phyloP scores from a whole-genome alignment of 1,140 invertebrate species.

The Platyscapa corneri region DNA sequence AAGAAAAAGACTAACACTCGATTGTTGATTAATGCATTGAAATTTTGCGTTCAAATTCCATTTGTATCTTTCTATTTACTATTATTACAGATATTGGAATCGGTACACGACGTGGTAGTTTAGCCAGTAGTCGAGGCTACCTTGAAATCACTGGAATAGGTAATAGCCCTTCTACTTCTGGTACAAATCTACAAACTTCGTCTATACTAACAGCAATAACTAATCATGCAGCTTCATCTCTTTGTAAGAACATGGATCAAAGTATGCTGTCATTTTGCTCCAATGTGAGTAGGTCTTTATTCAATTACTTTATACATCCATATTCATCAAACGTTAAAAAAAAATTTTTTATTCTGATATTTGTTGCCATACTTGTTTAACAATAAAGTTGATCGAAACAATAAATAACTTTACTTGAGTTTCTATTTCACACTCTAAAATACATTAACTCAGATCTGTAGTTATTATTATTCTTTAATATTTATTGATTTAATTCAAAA shows the following conservation, averaged over 20 bases:
- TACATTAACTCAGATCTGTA: no score
- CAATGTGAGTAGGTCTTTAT: constrained; percentile 60
- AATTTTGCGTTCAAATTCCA: not conserved
- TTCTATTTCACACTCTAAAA: no score
- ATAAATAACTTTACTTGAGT: no score
- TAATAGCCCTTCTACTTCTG: constrained; percentile 44
- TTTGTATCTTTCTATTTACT: not conserved
- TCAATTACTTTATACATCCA: not conserved
- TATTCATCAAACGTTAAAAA: no score
- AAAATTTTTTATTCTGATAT: no score
- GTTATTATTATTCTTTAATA: no score
- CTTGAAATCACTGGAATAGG: constrained; percentile 58
- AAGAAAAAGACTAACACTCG: no score
- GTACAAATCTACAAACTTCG: not conserved
- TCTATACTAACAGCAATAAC: not conserved
- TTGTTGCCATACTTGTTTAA: no score
- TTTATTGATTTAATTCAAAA: no score
- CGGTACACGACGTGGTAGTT: constrained; percentile 66
- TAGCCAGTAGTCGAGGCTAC: constrained; percentile 66
- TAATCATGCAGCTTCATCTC: constrained; percentile 33
- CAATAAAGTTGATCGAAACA: no score
- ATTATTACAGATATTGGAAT: constrained; percentile 61
- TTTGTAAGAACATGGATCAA: constrained; percentile 66
- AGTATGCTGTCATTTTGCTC: constrained; percentile 69
- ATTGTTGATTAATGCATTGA: not conserved